phyloP scores from a whole-genome alignment of 2,888 invertebrate species.

The Strigamia crassipes region DNA sequence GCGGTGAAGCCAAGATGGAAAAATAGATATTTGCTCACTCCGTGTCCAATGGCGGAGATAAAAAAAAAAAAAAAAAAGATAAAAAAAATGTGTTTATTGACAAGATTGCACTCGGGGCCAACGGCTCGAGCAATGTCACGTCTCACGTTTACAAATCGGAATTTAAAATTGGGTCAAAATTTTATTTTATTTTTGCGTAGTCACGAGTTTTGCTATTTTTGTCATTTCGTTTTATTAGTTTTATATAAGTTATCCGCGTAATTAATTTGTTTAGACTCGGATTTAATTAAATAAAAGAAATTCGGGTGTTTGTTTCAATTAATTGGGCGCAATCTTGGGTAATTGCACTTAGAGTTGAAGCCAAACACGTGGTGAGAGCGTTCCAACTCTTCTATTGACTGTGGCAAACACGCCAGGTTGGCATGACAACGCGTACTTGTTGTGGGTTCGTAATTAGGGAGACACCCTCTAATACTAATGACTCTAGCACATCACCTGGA shows the following conservation, averaged over 20 bases:
- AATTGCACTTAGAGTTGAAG: too few relatives aligned
- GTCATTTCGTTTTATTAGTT: too few relatives aligned
- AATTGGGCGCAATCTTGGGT: too few relatives aligned
- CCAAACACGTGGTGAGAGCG: neutral
- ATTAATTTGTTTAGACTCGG: too few relatives aligned
- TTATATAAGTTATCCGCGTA: too few relatives aligned
- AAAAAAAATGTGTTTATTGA: neutral
- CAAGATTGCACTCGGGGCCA: too few relatives aligned
- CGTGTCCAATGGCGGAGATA: neutral
- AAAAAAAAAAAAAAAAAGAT: too few relatives aligned
- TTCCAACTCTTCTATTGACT: neutral
- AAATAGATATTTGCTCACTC: neutral
- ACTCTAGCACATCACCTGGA: constrained; percentile 8
- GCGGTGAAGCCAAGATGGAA: neutral
- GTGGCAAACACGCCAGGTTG: neutral
- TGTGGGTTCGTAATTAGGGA: constrained; percentile 30
- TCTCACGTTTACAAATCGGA: neutral
- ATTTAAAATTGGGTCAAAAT: neutral
- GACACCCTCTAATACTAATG: constrained; percentile 11
- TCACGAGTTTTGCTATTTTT: too few relatives aligned
- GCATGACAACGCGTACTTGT: constrained; percentile 1
- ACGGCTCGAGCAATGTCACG: too few relatives aligned
- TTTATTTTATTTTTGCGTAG: too few relatives aligned
- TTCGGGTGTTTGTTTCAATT: too few relatives aligned
- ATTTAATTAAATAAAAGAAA: too few relatives aligned